Conservation (phyloP, 1,140 invertebrate species). For the Helicoverpa armigera region DNA sequence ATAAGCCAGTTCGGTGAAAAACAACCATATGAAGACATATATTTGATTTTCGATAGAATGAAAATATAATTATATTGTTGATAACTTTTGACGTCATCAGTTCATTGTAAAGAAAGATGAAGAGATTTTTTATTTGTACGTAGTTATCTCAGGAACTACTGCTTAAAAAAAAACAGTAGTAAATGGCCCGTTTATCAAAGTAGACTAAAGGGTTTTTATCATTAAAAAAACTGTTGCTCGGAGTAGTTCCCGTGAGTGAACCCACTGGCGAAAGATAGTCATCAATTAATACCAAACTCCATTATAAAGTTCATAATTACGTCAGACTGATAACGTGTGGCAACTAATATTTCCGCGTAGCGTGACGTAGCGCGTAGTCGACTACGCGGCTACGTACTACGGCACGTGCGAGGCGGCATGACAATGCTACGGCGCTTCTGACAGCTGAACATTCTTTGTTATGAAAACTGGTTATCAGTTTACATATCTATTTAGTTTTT, state of each 20-base stretch:
- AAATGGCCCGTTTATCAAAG: too few species aligned
- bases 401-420: background rate
- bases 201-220: too few species aligned
- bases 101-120: too few species aligned
- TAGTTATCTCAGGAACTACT: too few species aligned
- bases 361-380: slow-evolving; percentile 22
- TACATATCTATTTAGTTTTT: background rate
- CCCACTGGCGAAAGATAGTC: background rate
- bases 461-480: background rate
- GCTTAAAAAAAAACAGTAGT: too few species aligned
- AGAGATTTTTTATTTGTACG: too few species aligned
- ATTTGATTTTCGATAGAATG: too few species aligned
- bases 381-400: slow-evolving; percentile 12
- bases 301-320: background rate
- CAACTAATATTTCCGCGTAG: background rate
- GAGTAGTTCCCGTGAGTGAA: too few species aligned
- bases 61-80: background rate
- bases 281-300: background rate
- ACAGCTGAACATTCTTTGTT: background rate
- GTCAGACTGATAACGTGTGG: background rate
- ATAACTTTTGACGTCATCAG: too few species aligned
- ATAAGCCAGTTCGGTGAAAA: too few species aligned
- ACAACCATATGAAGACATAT: too few species aligned
- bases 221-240: too few species aligned
- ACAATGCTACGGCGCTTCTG: background rate